Evolutionary conservation across 2,113 vertebrate species (phyloP).

Genomic region (Ceyx melanurus): DNA sequence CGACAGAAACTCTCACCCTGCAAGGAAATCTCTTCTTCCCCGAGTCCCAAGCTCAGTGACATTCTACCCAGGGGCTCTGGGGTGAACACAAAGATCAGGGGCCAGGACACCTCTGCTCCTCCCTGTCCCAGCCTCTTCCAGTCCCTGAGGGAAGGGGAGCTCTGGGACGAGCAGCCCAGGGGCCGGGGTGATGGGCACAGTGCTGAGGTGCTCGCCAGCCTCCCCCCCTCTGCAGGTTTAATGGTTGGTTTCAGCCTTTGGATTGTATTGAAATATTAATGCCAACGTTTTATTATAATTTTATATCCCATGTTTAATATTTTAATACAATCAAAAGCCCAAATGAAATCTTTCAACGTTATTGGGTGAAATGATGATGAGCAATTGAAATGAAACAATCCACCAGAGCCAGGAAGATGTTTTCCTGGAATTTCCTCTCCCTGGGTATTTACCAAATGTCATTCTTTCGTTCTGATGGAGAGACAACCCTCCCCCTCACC

Average conservation of each 20-base stretch:
- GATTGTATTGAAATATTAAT: conserved; percentile 41
- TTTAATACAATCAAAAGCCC: conserved; percentile 50
- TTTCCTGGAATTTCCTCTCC: background rate
- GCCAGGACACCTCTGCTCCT: background rate
- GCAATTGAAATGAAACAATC: background rate
- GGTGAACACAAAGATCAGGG: conserved; percentile 42
- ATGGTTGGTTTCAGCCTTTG: conserved; percentile 39
- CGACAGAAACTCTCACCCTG: conserved; percentile 32
- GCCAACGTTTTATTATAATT: conserved; percentile 42
- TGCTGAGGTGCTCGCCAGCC: background rate
- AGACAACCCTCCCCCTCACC: background rate
- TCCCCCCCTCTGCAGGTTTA: background rate
- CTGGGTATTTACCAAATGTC: background rate
- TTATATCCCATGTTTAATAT: conserved; percentile 30
- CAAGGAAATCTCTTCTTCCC: background rate
- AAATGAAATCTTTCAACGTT: background rate
- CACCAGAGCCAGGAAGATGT: background rate
- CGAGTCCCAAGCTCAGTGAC: conserved; percentile 55
- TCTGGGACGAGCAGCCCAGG: background rate
- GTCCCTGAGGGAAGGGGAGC: background rate
- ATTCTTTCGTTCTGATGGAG: background rate
- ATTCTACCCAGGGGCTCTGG: conserved; percentile 20
- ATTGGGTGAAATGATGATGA: background rate
- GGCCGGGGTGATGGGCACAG: background rate
- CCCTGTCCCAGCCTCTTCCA: background rate